Percentiles rank a stretch among this genome's conserved stretches.
phyloP scores from a whole-genome alignment of 2,888 invertebrate genomes.

The Lamproptera curius region DNA sequence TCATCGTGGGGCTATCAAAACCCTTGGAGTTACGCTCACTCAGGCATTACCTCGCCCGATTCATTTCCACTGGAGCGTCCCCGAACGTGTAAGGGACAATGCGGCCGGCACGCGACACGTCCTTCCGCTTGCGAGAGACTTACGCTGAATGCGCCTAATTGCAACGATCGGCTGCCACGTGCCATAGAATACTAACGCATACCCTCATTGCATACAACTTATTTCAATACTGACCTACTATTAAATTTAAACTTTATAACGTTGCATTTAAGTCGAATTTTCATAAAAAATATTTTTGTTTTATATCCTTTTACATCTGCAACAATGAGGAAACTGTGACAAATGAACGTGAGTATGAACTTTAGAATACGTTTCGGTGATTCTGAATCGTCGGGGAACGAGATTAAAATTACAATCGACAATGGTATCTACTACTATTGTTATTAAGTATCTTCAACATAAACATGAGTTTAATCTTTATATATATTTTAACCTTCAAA shows the following conservation, averaged over 20 bases:
- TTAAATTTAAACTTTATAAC: conserved; percentile 19
- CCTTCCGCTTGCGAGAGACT: conserved; percentile 38
- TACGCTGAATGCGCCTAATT: conserved; percentile 65
- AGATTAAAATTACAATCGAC: conserved; percentile 34
- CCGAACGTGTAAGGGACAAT: conserved; percentile 39
- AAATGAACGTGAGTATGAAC: conserved; percentile 62
- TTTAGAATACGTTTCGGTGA: conserved; percentile 49
- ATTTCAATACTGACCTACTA: background rate
- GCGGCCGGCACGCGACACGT: conserved; percentile 38
- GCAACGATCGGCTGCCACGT: conserved; percentile 58
- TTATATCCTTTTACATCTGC: conserved; percentile 16
- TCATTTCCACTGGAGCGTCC: conserved; percentile 53
- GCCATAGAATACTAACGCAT: conserved; percentile 42
- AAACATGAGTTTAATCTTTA: too few species aligned
- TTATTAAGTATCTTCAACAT: conserved; percentile 1
- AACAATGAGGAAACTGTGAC: conserved; percentile 50
- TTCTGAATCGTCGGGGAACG: conserved; percentile 36
- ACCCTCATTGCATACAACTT: conserved; percentile 24
- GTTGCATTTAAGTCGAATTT: conserved; percentile 13
- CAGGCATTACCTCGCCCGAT: conserved; percentile 60
- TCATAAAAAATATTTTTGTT: background rate
- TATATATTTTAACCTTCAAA: too few species aligned
- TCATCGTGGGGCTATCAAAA: background rate
- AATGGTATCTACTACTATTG: conserved; percentile 21
- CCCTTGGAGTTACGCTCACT: conserved; percentile 25